Evolutionary conservation across 2,113 vertebrate species (phyloP).

Genomic region (Carassius gibelio): DNA sequence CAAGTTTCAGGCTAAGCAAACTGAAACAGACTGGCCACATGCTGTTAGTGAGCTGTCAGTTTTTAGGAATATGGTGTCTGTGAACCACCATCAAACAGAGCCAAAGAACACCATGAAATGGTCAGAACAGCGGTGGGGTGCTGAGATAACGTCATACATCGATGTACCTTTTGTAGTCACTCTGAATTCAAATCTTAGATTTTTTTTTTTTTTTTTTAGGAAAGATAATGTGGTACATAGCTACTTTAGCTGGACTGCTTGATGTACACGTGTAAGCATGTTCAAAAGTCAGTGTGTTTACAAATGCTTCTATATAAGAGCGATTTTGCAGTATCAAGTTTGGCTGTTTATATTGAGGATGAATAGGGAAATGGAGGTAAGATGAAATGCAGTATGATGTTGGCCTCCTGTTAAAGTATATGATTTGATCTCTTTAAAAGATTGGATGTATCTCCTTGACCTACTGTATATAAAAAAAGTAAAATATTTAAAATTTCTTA

Average conservation of each 20-base stretch:
- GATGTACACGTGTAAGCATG: not conserved
- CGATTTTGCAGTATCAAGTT: not conserved
- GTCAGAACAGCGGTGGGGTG: not conserved
- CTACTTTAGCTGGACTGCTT: not conserved
- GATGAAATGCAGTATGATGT: conserved; percentile 17
- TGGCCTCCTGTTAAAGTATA: not conserved
- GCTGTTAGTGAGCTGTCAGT: conserved; percentile 12
- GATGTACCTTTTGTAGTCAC: not conserved
- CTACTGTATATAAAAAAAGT: too few relatives aligned
- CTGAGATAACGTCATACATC: conserved; percentile 1
- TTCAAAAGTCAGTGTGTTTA: not conserved
- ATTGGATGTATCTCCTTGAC: not conserved
- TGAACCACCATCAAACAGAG: not conserved
- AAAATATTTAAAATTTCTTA: too few relatives aligned
- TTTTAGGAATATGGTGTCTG: conserved; percentile 8
- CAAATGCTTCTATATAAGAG: not conserved
- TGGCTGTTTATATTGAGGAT: not conserved
- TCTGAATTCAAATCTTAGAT: not conserved
- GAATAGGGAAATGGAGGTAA: conserved; percentile 2
- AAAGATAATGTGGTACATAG: not conserved
- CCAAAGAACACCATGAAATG: conserved; percentile 2
- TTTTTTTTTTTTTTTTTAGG: not conserved
- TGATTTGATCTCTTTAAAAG: not conserved
- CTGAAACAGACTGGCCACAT: not conserved
- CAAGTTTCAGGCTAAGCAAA: conserved; percentile 8